Base-by-base conservation (phyloP, 2,113 vertebrate species). In the Argyrosomus japonicus region DNA sequence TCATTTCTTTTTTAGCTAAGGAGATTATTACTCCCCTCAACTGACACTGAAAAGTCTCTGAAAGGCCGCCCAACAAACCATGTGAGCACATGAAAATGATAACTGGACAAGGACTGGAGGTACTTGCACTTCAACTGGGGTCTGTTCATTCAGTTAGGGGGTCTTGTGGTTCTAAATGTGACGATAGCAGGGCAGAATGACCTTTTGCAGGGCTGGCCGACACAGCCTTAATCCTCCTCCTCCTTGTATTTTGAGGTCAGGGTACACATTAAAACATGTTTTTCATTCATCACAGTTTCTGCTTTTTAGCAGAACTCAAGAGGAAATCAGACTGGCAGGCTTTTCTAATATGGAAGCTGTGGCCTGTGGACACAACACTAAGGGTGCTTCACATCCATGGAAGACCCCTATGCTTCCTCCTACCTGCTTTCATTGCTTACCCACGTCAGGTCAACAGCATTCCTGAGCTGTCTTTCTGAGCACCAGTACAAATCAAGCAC, bases 121-220 rank as follows among this genome's bases (percentile, higher is more conserved):
- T 54, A 69, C 83, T 91, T 95, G 92, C 94, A 95, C 95, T 96
- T 96, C 95, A 96, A 96, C 95, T 90, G 92, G 79, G 79, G 87
- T 91, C 93, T 90, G 94, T 95, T 95, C 93, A 95, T 86, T 89
- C 87, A 75, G 79, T 76, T 83, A 92, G 89, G 86, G 83, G 83
- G 71, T 89, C 84, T 74, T 81, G 73, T 81, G 82, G 79, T 81
- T 92, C 94, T 96, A 95, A 95, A 96, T 96, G 94, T 93, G 93
- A 85, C 92, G 93, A 93, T 94, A 93, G 94, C 90, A 91, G 89
- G 94, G 93, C 92, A 95, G 94, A 94, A 94, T 92, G 95, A 96
- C 95, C 96, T 94, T 94, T 95, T 40, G 77, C 76, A 80, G 90
- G 94, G 91, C 94, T 91, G 93, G 94, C 92, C 89, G 88, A 95